Conservation (phyloP, 2,888 invertebrate species). For the Hirudinaria manillensis region DNA sequence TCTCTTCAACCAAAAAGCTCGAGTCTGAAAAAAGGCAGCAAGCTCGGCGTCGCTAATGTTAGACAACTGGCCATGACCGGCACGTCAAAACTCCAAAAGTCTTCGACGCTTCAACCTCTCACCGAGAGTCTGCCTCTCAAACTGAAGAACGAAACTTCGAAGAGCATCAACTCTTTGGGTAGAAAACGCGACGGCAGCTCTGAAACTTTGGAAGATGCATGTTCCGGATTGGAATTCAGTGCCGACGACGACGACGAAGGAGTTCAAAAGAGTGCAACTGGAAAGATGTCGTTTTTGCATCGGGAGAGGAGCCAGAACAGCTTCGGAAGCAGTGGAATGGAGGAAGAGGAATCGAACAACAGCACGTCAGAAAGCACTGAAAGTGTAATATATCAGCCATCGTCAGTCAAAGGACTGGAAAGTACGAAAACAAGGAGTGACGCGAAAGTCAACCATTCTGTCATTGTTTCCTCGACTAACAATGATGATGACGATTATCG, state of each 20-base stretch:
- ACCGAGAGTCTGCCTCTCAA: background rate
- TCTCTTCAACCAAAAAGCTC: background rate
- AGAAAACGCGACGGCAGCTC: background rate
- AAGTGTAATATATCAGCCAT: constrained; percentile 9
- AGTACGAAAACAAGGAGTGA: background rate
- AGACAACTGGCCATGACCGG: background rate
- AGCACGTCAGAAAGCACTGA: constrained; percentile 1
- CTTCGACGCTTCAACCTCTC: constrained; percentile 12
- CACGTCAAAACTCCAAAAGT: constrained; percentile 5
- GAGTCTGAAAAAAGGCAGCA: background rate
- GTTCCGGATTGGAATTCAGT: background rate
- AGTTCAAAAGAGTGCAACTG: background rate
- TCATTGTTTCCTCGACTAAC: background rate
- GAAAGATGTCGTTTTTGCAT: background rate
- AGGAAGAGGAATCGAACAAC: constrained; percentile 7
- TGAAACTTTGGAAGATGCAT: background rate
- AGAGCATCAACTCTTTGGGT: too few relatives aligned
- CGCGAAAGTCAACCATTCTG: background rate
- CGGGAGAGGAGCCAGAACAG: background rate
- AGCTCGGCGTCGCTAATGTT: background rate
- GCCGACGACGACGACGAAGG: background rate
- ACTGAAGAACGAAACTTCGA: background rate
- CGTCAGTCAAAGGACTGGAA: background rate
- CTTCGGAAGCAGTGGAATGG: background rate
- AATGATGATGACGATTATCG: background rate